phyloP scores from a whole-genome alignment of 1,140 invertebrate genomes.

The Drosophila cardini region DNA sequence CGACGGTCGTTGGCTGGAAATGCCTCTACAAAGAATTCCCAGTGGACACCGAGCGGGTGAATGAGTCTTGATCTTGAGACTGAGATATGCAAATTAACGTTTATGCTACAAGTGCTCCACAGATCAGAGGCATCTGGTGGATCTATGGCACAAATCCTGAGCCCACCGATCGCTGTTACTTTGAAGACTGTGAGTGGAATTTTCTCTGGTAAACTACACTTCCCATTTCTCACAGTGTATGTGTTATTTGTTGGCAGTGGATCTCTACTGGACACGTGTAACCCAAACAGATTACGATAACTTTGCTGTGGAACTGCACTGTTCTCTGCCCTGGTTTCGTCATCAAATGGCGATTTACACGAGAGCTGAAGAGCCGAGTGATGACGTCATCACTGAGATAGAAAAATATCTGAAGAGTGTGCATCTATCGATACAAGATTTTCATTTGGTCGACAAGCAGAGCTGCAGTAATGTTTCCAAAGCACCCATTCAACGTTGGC shows the following conservation, averaged over 20 bases:
- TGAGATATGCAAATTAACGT: conserved; percentile 36
- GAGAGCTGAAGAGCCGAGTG: conserved; percentile 8
- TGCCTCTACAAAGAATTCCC: conserved; percentile 63
- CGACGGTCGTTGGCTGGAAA: conserved; percentile 39
- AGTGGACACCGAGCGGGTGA: conserved; percentile 54
- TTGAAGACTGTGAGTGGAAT: conserved; percentile 49
- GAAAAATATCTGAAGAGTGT: conserved; percentile 44
- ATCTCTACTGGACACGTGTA: conserved; percentile 64
- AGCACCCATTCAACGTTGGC: conserved; percentile 47
- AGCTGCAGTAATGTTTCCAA: conserved; percentile 20
- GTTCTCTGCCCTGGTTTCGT: conserved; percentile 60
- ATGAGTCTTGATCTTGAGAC: conserved; percentile 28
- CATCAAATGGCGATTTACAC: conserved; percentile 64
- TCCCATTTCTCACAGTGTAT: no score
- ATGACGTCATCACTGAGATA: background rate
- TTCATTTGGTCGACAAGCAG: conserved; percentile 27
- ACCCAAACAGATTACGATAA: conserved; percentile 56
- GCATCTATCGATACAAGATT: background rate
- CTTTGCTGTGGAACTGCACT: conserved; percentile 61
- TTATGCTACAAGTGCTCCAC: conserved; percentile 5
- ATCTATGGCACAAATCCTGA: conserved; percentile 53
- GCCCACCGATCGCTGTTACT: conserved; percentile 26
- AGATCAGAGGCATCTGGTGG: conserved; percentile 66
- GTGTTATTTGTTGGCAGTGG: conserved; percentile 32
- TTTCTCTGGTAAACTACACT: background rate